Evolutionary conservation across 2,113 vertebrate species (phyloP).

Genomic region (Chlorodrepanis virens): DNA sequence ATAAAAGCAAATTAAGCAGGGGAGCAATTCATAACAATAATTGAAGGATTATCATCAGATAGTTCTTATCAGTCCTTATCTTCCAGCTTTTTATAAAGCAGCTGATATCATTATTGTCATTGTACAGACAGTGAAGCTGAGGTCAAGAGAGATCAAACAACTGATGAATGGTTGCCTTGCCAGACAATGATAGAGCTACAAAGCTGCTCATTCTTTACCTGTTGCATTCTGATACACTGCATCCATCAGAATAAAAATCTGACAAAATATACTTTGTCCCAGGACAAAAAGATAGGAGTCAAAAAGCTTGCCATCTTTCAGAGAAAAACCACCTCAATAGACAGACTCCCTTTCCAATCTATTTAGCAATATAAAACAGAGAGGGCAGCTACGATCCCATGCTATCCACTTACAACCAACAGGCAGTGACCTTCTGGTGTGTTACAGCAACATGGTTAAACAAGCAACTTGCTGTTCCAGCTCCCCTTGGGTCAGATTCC

Average conservation of each 20-base stretch:
- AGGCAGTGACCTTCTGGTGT: slow-evolving; percentile 1
- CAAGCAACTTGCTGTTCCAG: slow-evolving; percentile 4
- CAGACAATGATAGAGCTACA: rapidly evolving
- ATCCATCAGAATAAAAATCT: neutral
- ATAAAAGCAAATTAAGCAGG: neutral
- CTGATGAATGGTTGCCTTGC: neutral
- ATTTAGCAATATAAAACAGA: neutral
- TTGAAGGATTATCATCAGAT: neutral
- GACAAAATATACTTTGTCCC: neutral
- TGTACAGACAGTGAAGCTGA: neutral
- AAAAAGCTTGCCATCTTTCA: neutral
- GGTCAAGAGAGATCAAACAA: neutral
- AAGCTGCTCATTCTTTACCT: neutral
- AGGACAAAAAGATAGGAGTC: neutral
- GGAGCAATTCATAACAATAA: neutral
- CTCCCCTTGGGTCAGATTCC: slow-evolving; percentile 6
- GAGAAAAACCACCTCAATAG: neutral
- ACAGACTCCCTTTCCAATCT: neutral
- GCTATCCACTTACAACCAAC: neutral
- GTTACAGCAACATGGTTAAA: slow-evolving; percentile 16
- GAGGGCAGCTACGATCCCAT: neutral
- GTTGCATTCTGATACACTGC: neutral
- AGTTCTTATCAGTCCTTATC: neutral
- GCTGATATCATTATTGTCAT: neutral
- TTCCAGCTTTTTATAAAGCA: neutral